Conservation (phyloP, 2,113 vertebrate genomes). For the Puma concolor region DNA sequence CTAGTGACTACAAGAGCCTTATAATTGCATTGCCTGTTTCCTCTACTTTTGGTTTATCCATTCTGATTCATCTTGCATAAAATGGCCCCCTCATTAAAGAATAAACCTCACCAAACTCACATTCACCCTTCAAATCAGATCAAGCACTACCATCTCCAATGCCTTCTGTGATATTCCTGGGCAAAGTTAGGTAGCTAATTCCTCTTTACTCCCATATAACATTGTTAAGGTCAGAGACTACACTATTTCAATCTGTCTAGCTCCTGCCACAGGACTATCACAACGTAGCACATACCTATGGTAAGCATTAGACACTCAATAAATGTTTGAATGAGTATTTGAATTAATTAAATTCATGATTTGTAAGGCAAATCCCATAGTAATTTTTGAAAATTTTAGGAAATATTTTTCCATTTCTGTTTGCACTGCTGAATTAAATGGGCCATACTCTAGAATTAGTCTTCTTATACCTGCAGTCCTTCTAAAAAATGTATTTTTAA, state of each 20-base stretch:
- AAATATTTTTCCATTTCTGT: neutral
- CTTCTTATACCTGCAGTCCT: neutral
- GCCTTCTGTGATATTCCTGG: neutral
- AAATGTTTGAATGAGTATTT: neutral
- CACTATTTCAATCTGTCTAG: neutral
- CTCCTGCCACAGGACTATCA: neutral
- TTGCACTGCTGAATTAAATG: neutral
- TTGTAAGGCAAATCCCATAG: neutral
- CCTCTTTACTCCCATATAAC: neutral
- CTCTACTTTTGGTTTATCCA: neutral
- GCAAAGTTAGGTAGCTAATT: neutral
- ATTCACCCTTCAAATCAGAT: neutral
- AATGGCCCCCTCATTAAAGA: neutral
- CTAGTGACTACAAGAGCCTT: neutral
- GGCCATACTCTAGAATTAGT: neutral
- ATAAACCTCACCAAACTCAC: neutral
- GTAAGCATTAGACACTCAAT: neutral
- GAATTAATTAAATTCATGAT: conserved; percentile 16
- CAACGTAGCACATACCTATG: neutral
- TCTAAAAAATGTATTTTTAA: neutral
- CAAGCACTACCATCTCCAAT: neutral
- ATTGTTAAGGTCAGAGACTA: neutral
- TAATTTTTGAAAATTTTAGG: neutral
- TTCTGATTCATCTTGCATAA: neutral
- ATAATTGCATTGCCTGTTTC: neutral